Base-by-base conservation (phyloP, 2,888 invertebrate genomes). In the Polyommatus icarus region DNA sequence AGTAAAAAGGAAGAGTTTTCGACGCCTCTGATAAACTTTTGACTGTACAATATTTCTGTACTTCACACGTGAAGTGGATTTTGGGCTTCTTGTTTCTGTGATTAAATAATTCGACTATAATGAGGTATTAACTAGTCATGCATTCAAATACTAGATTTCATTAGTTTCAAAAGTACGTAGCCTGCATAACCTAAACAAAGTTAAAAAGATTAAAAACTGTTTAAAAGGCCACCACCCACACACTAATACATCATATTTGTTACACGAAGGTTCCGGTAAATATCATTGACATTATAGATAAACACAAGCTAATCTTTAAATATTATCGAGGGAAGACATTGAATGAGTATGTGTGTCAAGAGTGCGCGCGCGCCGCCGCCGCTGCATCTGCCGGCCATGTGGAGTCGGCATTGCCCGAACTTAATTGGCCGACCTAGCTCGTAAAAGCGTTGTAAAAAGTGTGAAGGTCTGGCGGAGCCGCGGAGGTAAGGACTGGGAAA, bases 401-500 rank as follows among this genome's bases (percentile, higher is more conserved):
- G 76, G 82, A 81, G 84, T 85, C 85, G 87, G 88, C 87, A 86
- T 87, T 89, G 84, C 85, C 85, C 86, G 85, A 91, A 91, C 89
- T 91, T 93, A 93, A 94, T 93, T 92, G 90, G 90, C 88, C 91
- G 93, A 91, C 93, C 92, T 93, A 93, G 91, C 92, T 93, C 91
- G 87, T 91, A 93, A 92, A 91, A 92, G 90, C 90, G 87, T 88
- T 93, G 93, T 93, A 92, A 93, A 93, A 92, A 91, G 91, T 91
- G 90, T 91, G 93, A 94, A 94, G 93, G 93, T 91, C 93, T 92
- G 91, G 91, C 88, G 90, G 92, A 92, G 92, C 92, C 93, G 91
- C 88, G 90, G 92, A 92, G 92, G 93, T 93, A 92, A 93, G 94
- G 93, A 94, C 93, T 93, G 88, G 85, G 86, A 94, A 94, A 93